These are phyloP conservation scores for Palythoa caribaeorum DNA, from an alignment of 92 coral and sea anemone species.

Conservation along the genomic window DNA sequence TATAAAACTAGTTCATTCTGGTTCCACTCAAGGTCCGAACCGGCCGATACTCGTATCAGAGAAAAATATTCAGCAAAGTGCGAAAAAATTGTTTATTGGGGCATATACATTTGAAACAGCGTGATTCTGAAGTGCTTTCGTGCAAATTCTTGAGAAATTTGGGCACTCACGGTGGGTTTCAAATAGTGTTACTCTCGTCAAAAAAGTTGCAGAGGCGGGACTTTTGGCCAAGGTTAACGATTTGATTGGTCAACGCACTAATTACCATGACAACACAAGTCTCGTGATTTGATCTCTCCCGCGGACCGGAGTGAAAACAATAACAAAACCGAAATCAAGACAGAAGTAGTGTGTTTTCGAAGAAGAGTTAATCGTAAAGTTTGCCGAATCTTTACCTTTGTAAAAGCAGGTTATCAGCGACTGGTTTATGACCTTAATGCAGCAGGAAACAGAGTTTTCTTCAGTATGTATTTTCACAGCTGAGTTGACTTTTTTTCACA, in stretches of 20 bases:
- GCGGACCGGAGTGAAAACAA: conserved; percentile 94
- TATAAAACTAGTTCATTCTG: not conserved
- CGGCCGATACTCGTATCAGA: not conserved
- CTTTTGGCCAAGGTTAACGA: conserved; percentile 81
- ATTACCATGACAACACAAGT: conserved; percentile 82
- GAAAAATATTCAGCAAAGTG: not conserved
- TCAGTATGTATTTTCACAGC: conserved; percentile 73
- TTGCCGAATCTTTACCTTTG: conserved; percentile 21
- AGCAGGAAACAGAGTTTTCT: conserved; percentile 77
- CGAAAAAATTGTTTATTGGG: not conserved
- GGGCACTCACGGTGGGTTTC: conserved; percentile 58
- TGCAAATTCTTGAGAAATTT: conserved; percentile 52
- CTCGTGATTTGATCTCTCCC: conserved; percentile 95
- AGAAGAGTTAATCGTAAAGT: conserved; percentile 6
- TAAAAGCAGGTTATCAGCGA: conserved; percentile 42
- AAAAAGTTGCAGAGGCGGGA: conserved; percentile 66
- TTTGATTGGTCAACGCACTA: conserved; percentile 78
- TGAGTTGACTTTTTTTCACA: conserved; percentile 9
- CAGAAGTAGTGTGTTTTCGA: conserved; percentile 51
- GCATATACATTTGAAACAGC: not conserved
- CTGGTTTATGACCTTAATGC: conserved; percentile 69
- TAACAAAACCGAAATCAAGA: conserved; percentile 91
- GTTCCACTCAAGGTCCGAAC: not conserved
- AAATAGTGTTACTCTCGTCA: conserved; percentile 57
- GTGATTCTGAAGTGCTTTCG: not conserved